Evolutionary conservation across 1,140 invertebrate species (phyloP).

Genomic region (Forficula auricularia): DNA sequence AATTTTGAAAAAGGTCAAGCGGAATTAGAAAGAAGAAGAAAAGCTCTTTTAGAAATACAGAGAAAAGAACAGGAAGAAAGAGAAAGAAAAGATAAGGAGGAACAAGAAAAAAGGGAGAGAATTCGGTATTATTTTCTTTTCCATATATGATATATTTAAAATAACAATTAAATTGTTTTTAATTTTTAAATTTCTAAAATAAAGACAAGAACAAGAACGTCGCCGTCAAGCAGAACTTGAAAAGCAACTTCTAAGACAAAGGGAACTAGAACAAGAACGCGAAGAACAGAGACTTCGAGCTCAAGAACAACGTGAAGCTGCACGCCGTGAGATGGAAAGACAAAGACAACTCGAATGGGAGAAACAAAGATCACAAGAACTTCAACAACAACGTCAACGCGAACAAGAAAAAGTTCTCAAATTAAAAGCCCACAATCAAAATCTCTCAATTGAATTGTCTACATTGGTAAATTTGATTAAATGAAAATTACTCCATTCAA

Average conservation of each 20-base stretch:
- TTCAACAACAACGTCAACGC: constrained; percentile 65
- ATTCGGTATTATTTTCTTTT: constrained; percentile 27
- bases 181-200: constrained; percentile 3
- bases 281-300: constrained; percentile 52
- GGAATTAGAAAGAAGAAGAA: constrained; percentile 79
- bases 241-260: constrained; percentile 62
- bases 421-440: constrained; percentile 77
- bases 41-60: constrained; percentile 69
- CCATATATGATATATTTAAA: constrained; percentile 9
- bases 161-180: background rate
- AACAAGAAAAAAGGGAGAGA: constrained; percentile 70
- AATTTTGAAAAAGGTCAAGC: constrained; percentile 97
- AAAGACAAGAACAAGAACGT: constrained; percentile 40
- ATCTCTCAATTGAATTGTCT: constrained; percentile 63
- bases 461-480: constrained; percentile 46
- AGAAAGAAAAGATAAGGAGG: constrained; percentile 79
- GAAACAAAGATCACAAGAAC: constrained; percentile 70
- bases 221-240: constrained; percentile 50
- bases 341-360: constrained; percentile 94
- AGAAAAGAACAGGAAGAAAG: constrained; percentile 78
- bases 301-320: constrained; percentile 62
- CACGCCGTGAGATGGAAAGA: constrained; percentile 41
- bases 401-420: constrained; percentile 77
- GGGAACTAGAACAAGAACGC: constrained; percentile 55
- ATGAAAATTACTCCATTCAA: no score